phyloP scores from a whole-genome alignment of 2,888 invertebrate genomes.

The Tuta absoluta region DNA sequence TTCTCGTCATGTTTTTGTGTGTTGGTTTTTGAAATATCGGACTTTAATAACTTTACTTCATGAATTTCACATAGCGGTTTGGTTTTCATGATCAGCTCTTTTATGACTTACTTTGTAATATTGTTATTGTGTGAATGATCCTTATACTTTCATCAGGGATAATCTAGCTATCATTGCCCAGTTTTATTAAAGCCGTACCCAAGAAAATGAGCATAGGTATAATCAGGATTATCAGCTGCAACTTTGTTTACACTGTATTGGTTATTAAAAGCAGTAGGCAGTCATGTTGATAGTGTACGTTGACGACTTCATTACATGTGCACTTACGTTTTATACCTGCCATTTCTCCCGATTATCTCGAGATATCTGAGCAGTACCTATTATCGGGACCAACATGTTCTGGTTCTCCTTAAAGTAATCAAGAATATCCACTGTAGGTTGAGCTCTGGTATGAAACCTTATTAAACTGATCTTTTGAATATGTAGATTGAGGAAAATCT shows the following conservation, averaged over 20 bases:
- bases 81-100: neutral
- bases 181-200: neutral
- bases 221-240: neutral
- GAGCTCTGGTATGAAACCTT: too few species aligned
- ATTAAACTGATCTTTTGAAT: too few species aligned
- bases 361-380: too few species aligned
- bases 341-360: too few species aligned
- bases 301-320: slow-evolving; percentile 4
- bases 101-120: too few species aligned
- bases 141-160: neutral
- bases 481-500: too few species aligned
- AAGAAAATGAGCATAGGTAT: neutral
- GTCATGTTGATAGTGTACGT: neutral
- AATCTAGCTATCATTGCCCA: neutral
- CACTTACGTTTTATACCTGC: neutral
- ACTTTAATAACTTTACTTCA: slow-evolving; percentile 2
- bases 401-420: too few species aligned
- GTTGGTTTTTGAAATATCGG: slow-evolving; percentile 6
- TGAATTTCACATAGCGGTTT: neutral
- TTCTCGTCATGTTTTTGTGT: slow-evolving; percentile 1
- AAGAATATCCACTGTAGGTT: too few species aligned
- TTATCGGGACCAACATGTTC: too few species aligned
- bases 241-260: neutral
- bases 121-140: too few species aligned
- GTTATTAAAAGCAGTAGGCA: neutral